Evolutionary conservation across 2,888 invertebrate species (phyloP).

Genomic region (Clusia tigrina): DNA sequence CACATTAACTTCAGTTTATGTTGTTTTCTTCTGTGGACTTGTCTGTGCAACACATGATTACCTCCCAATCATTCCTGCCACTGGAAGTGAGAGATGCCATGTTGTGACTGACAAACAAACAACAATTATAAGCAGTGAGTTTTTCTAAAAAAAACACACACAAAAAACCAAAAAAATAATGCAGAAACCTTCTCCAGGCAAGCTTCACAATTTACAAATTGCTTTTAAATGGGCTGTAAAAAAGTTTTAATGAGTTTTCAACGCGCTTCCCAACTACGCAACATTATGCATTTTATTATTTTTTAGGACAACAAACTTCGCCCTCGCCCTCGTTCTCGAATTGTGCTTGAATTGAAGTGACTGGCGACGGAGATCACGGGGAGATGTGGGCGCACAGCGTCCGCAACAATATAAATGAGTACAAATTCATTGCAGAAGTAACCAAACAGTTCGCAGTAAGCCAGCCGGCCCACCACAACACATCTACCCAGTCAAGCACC

Average conservation of each 20-base stretch:
- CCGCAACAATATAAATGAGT: conserved; percentile 21
- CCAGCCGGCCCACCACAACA: conserved; percentile 6
- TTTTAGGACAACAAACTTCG: conserved; percentile 20
- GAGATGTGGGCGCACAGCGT: background rate
- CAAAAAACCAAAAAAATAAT: too few species aligned
- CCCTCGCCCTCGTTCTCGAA: background rate
- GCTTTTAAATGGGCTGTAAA: conserved; percentile 65
- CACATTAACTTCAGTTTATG: too few species aligned
- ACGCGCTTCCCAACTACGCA: conserved; percentile 36
- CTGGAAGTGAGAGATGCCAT: too few species aligned
- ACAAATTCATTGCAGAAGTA: conserved; percentile 14
- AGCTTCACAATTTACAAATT: conserved; percentile 60
- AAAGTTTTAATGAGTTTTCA: conserved; percentile 64
- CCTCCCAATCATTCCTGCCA: too few species aligned
- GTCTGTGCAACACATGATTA: too few species aligned
- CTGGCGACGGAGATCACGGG: background rate
- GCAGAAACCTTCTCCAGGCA: conserved; percentile 8
- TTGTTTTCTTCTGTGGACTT: too few species aligned
- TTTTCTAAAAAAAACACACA: too few species aligned
- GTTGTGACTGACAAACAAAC: too few species aligned
- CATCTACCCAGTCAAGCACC: too few species aligned
- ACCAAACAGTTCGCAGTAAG: conserved; percentile 8
- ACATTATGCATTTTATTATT: conserved; percentile 28
- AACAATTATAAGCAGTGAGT: too few species aligned
- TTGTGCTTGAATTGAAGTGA: background rate